Evolutionary conservation across 2,797 vertebrate species (phyloP).

Genomic region (Clarias fuscus): DNA sequence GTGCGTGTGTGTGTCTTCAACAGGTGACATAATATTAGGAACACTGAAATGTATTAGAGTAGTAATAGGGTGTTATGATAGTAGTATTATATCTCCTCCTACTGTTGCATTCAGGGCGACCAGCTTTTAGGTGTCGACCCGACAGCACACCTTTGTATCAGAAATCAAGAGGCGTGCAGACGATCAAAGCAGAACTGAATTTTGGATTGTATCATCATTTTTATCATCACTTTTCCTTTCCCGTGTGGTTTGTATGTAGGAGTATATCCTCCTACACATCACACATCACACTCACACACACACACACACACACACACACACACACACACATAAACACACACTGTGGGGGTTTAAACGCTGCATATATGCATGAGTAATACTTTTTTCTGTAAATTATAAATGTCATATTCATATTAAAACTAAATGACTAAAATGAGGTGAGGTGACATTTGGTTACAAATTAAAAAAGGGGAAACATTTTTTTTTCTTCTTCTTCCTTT

Average conservation of each 20-base stretch:
- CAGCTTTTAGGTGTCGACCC: too few species aligned
- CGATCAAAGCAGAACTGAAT: not conserved
- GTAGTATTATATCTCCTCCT: too few species aligned
- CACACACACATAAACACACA: not conserved
- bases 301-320: not conserved
- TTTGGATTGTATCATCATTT: not conserved
- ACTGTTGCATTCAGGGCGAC: too few species aligned
- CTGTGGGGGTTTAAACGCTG: not conserved
- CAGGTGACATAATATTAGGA: too few species aligned
- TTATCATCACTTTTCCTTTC: conserved; percentile 10
- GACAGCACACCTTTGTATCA: too few species aligned
- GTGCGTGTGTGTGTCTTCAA: too few species aligned
- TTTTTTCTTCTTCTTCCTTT: not conserved
- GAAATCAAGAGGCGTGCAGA: too few species aligned
- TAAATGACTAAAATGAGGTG: not conserved
- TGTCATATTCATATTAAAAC: not conserved
- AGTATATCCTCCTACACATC: conserved; percentile 1
- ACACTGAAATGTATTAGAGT: too few species aligned
- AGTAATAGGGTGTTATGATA: too few species aligned
- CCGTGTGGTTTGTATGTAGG: not conserved
- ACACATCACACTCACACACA: not conserved
- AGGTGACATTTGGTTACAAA: not conserved
- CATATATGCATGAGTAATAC: conserved; percentile 4
- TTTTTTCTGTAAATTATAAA: conserved; percentile 19
- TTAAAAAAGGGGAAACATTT: not conserved